Base-by-base conservation (phyloP, 2,888 invertebrate species). In the Cryptocephalus moraei region DNA sequence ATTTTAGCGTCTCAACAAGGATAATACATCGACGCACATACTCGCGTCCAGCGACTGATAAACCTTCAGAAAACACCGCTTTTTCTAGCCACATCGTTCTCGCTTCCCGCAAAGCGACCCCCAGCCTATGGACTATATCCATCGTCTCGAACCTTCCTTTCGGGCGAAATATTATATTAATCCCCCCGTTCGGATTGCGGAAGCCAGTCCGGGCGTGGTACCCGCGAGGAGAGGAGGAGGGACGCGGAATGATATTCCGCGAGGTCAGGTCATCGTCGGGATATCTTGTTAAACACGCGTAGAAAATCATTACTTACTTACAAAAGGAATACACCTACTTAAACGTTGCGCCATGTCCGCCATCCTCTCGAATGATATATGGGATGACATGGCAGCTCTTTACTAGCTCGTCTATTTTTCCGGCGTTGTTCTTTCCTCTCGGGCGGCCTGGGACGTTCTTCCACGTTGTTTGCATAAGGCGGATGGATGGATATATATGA, bases 141-240 rank as follows among this genome's bases (percentile, higher is more conserved):
- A 22, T 22, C n/a, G 6, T 22, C 22, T 22, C 6, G 22, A 22
- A 22, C 3, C 22, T 22, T 22, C 3, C 22, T 22, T 22, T 22
- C 22, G 22, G 22, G 22, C 22, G 22, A 22, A 22, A 22, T 22
- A 22, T 22, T 4, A 4, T 22, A 22, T 22, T n/a, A n/a, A n/a
- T n/a, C n/a, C n/a, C 22, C 22, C 22, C 22, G 3, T 43, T 55
- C 57, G 57, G 60, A 60, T 59, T 60, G 60, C 60, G 60, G 60
- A 60, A 60, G 60, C 58, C 53, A 50, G 45, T 50, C 53, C 51
- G 57, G 60, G 60, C 58, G 58, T 58, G 58, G 60, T 55, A 53
- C 51, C 2, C 45, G 45, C 45, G 56, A 55, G 53, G 56, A 56
- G 53, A 53, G 55, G 55, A 52, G 51, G 51, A 46, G 55, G 55